phyloP scores from a whole-genome alignment of 1,140 invertebrate species.

The Bombus superbus region DNA sequence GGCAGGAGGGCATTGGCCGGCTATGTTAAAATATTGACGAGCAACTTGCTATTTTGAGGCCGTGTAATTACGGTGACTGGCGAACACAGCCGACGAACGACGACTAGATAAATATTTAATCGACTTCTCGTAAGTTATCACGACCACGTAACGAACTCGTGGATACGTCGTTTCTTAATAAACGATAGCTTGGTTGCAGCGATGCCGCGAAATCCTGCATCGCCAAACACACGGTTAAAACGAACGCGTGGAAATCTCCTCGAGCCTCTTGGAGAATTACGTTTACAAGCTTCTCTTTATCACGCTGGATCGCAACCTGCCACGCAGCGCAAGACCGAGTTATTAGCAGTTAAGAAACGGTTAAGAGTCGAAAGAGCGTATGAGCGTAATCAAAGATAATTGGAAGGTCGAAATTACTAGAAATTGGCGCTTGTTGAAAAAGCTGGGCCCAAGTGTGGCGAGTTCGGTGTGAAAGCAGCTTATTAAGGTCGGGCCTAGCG shows the following conservation, averaged over 20 bases:
- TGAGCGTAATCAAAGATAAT: not conserved
- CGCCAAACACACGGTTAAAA: not conserved
- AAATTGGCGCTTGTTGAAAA: not conserved
- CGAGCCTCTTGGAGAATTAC: not conserved
- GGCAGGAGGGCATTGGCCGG: conserved; percentile 47
- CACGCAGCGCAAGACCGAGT: no score
- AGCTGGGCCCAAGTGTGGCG: not conserved
- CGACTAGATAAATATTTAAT: conserved; percentile 55
- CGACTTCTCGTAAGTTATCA: not conserved
- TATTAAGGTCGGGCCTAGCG: conserved; percentile 63
- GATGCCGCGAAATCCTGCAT: not conserved
- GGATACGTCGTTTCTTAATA: not conserved
- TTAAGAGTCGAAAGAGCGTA: not conserved
- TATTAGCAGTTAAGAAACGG: not conserved
- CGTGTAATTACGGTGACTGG: conserved; percentile 46
- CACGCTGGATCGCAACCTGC: not conserved
- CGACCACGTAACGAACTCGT: not conserved
- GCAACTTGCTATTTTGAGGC: conserved; percentile 58
- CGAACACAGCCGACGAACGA: conserved; percentile 17
- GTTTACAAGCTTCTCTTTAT: not conserved
- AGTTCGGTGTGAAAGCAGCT: conserved; percentile 69
- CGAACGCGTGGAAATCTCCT: not conserved
- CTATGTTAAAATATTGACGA: conserved; percentile 63
- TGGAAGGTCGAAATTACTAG: not conserved
- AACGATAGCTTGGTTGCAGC: not conserved